Evolutionary conservation across 2,797 vertebrate genomes (phyloP), one percentile per base, ranked within the genome.

Genomic region (Allobates femoralis): DNA sequence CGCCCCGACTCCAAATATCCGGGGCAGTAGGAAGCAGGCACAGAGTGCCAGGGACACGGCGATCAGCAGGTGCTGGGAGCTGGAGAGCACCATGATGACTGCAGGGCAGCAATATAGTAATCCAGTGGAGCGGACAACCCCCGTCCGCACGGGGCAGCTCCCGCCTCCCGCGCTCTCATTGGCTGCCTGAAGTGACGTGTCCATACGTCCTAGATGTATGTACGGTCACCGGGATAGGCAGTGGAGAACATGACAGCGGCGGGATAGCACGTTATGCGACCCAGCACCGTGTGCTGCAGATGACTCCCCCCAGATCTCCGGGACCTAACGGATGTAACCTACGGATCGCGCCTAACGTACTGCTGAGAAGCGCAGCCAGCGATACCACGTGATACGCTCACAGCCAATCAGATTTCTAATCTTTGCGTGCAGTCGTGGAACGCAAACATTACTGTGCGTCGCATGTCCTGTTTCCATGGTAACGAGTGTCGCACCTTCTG

Each of bases 21-120:
- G 93, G 56, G 96, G 96, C 85, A 96, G 91, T 41, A 96, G 90
- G n/a, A 96, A 90, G 28, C 96, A 95, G 3, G 93, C 90, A 71
- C 95, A 95, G 0, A 97, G 90, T 85, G 95, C 95, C 71, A 94
- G 88, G 53, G 94, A 95, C 87, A 95, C 95, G 0, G 94, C 95
- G 28, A 97, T 78, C 19, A 94, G 90, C 83, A 94, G 91, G 89
- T 96, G 96, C 79, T 97, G 96, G 5, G 92, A 90, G 11, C 89
- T 90, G 2, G 95, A 95, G 82, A 96, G 10, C 26, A 89, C 93
- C 96, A 97, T 97, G 73, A 5, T 85, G 2, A 12, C 34, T 18
- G 88, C 15, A 0, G 41, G 7, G 10, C 64, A 0, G 0, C 5
- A 58, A 21, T 46, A n/a, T n/a, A n/a, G n/a, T n/a, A n/a, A n/a